Evolutionary conservation across 2,888 invertebrate genomes (phyloP).

Genomic region (Dolomedes plantarius): DNA sequence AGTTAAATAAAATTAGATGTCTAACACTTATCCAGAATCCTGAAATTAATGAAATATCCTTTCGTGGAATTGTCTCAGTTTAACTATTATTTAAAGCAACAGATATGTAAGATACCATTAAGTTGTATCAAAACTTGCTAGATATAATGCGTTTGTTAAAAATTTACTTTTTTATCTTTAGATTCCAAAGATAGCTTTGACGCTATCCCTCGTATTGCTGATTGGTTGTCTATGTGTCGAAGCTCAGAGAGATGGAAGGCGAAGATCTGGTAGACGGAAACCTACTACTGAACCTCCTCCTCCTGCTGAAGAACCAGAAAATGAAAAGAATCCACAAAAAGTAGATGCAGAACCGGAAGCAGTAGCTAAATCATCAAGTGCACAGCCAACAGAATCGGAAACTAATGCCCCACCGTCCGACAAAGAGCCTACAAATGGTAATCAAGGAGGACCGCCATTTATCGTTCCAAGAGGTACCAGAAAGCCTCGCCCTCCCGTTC

Average conservation of each 20-base stretch:
- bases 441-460: slow-evolving; percentile 41
- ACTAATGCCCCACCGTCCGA: slow-evolving; percentile 13
- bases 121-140: no score
- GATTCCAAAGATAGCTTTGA: not conserved
- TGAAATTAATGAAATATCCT: no score
- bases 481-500: slow-evolving; percentile 45
- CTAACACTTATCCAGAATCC: no score
- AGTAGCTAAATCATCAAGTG: slow-evolving; percentile 28
- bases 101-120: no score
- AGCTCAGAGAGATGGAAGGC: slow-evolving; percentile 48
- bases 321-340: slow-evolving; percentile 37
- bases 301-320: slow-evolving; percentile 26
- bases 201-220: not conserved
- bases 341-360: slow-evolving; percentile 37
- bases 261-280: slow-evolving; percentile 49
- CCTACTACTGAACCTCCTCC: slow-evolving; percentile 42
- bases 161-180: not conserved
- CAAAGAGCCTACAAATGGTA: slow-evolving; percentile 17
- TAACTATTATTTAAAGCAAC: no score
- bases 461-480: slow-evolving; percentile 55
- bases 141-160: no score
- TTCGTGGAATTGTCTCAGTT: no score
- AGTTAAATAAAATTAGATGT: no score
- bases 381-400: slow-evolving; percentile 28
- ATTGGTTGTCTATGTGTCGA: not conserved